These are phyloP conservation scores for Leucopsar rothschildi DNA, from an alignment of 2,113 vertebrate species.

Conservation along the genomic window DNA sequence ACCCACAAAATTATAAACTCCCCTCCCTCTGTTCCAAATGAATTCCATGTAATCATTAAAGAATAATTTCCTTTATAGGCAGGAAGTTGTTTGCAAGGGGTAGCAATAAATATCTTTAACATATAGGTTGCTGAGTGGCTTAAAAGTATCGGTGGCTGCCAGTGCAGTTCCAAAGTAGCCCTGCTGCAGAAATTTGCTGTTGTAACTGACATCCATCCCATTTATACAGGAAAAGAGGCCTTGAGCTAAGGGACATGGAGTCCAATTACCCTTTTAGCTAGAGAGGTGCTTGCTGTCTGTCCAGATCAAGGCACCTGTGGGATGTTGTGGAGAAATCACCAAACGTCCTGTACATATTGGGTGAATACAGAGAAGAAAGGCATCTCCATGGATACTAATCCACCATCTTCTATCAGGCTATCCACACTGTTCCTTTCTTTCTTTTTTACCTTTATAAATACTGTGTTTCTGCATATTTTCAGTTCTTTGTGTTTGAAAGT, in stretches of 20 bases:
- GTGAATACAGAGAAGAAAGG: not conserved
- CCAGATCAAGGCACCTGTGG: not conserved
- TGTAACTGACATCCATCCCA: not conserved
- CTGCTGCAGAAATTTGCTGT: not conserved
- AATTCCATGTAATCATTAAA: not conserved
- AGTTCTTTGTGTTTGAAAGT: not conserved
- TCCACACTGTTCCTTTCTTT: not conserved
- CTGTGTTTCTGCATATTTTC: not conserved
- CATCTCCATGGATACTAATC: conserved; percentile 40
- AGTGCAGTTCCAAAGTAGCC: not conserved
- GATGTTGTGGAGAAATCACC: conserved; percentile 4
- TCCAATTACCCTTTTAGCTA: not conserved
- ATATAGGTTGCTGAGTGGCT: not conserved
- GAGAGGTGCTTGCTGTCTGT: not conserved
- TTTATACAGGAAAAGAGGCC: not conserved
- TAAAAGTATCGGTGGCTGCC: not conserved
- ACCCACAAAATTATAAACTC: not conserved
- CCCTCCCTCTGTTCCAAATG: not conserved
- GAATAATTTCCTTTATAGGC: not conserved
- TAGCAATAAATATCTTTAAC: not conserved
- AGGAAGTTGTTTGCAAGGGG: not conserved
- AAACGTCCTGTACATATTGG: not conserved
- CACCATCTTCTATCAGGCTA: conserved; percentile 4
- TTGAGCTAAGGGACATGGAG: not conserved
- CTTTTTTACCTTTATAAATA: not conserved